Evolutionary conservation across 2,888 invertebrate species (phyloP), one percentile per base, ranked within the genome.

Genomic region (Chouioia cunea): DNA sequence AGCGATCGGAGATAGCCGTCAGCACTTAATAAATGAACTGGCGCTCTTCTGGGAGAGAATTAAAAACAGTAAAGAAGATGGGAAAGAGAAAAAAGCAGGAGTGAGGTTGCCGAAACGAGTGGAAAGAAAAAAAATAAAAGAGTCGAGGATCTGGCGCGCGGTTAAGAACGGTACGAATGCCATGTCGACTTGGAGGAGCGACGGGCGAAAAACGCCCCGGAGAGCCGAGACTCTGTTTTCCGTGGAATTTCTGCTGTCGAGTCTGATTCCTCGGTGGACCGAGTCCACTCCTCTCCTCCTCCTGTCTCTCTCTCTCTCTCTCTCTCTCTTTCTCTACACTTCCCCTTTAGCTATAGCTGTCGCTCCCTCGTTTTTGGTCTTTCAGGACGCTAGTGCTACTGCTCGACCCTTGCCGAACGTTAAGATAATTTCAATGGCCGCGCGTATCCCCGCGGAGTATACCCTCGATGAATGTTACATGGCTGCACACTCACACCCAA

Each of bases 221-320:
- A 43, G 54, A 62, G 48, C 50, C 73, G 75, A 70, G 77, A 78
- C 78, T 81, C 79, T 78, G 79, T 80, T 82, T 82, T 80, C 77
- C 76, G 74, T 76, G 76, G 76, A 80, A 82, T 83, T 82, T 81
- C 76, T 77, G 76, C 77, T 79, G 80, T 77, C 79, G 79, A 75
- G 79, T 79, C 78, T 81, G 80, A 82, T 82, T 83, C 82, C 81
- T 80, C 79, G 76, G 74, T 74, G 80, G 79, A 77, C 78, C 76
- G 69, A 72, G 74, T 75, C 70, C 65, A 73, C 71, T 54, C 52
- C 59, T 58, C 36, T 47, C 69, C 15, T 59, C 15, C 62, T 48
- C 48, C 66, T 67, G 27, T 27, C 48, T n/a, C 57, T 18, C 22
- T 50, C 18, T 3, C 18, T 36, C 27, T 47, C 20, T 14, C 12